Base-by-base conservation (phyloP, 2,888 invertebrate species). In the Idaea dimidiata region DNA sequence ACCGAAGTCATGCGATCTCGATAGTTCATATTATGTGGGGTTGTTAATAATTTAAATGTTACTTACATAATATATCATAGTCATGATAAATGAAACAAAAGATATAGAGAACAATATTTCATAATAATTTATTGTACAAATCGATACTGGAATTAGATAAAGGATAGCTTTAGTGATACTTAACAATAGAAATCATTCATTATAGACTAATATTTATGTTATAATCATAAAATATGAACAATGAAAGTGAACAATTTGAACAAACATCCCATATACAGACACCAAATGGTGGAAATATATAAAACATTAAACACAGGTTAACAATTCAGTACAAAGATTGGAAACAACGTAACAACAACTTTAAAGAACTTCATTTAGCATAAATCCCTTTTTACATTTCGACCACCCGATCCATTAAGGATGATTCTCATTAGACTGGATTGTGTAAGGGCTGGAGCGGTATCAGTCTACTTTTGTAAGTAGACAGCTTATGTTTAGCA, bases 101-200 rank as follows among this genome's bases (percentile, higher is more conserved):
- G 60, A 63, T 67, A 71, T 77, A 79, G 78, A 82, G 79, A 89
- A 84, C 86, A 88, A 82, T 86, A 83, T 83, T 86, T 81, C 79
- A 83, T 85, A 74, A 83, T 85, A 74, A 79, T 88, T 87, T 88
- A 89, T 88, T 88, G 86, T 89, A 91, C 81, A 91, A 90, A 88
- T 87, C 72, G 76, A 84, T 87, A 88, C 80, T 91, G 89, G 91
- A 91, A 91, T 91, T 84, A 84, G 83, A 84, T 83, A 83, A 79
- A 84, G 87, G 86, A 84, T 84, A 86, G 80, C 86, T 86, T 82
- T 80, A 86, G 79, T 78, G 78, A 69, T 73, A 69, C 81, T 83
- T 86, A 86, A 83, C 75, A 81, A 78, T 88, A 84, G 81, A 83
- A 80, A 82, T 80, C 81, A 80, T 83, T 80, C 79, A 85, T 82